Evolutionary conservation across 2,113 vertebrate genomes (phyloP), one percentile per base, ranked within the genome.

Genomic region (Oryzias woworae): DNA sequence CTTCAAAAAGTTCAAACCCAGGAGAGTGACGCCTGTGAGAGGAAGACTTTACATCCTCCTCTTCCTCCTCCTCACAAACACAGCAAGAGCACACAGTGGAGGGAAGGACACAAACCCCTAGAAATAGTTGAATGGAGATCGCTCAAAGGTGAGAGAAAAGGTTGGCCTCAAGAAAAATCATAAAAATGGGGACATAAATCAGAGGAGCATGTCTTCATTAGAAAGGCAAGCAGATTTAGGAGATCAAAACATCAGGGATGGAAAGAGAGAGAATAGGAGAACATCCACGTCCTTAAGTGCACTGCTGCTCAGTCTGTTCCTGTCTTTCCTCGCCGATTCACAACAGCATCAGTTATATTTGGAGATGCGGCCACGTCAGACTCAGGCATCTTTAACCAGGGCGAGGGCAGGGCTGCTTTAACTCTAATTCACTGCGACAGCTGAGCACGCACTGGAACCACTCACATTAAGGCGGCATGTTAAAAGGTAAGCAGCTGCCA

Each of bases 351-450:
- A 77, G 82, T 75, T 86, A 70, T 82, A 76, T 84, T 84, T 80
- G 84, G 85, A 81, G 77, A 58, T 31, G 62, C 7, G 47, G 46
- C 52, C 65, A 51, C 69, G n/a, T 77, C 80, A 75, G 69, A 61
- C 50, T 55, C 49, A 77, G 81, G 75, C 78, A 58, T 69, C 65
- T 69, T 60, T 55, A 82, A 72, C 66, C 60, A 54, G 62, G 77
- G 78, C 74, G 58, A 78, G 69, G 78, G 24, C 66, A 61, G 71
- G 43, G 60, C 45, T 17, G 55, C 24, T 52, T 79, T 66, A 65
- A 78, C 66, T 42, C 42, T 87, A 76, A 89, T 85, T 70, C 60
- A 48, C 58, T 49, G 41, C 4, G 84, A 89, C 87, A 89, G 75
- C 80, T 85, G 69, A 65, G 75, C 63, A 49, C 36, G 54, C 51